These are phyloP conservation scores for Colistium nudipinnis DNA, from an alignment of 2,113 vertebrate genomes.

Conservation along the genomic window DNA sequence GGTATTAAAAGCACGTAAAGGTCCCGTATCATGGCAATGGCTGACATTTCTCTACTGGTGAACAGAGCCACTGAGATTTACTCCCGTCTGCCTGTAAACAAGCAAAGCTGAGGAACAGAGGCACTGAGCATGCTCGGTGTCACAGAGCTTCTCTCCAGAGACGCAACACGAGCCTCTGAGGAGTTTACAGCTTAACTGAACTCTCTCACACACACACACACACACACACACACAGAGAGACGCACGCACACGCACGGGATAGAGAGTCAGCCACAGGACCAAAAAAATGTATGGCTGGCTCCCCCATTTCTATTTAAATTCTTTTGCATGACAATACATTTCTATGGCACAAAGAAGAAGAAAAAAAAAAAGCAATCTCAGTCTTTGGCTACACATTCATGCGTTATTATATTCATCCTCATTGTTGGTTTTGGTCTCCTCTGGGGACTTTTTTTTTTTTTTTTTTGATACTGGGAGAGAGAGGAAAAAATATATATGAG, in stretches of 20 bases:
- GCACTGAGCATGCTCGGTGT: slow-evolving; percentile 52
- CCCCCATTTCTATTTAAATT: neutral
- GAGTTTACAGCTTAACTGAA: slow-evolving; percentile 28
- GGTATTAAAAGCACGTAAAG: slow-evolving; percentile 11
- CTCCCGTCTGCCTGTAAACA: slow-evolving; percentile 23
- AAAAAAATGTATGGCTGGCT: neutral
- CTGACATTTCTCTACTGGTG: slow-evolving; percentile 14
- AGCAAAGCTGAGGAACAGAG: slow-evolving; percentile 29
- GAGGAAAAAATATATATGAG: no score
- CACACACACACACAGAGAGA: no score
- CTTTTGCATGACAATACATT: slow-evolving; percentile 18
- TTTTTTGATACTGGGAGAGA: neutral
- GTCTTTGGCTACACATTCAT: neutral
- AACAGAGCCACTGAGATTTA: neutral
- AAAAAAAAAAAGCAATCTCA: neutral
- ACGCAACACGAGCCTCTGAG: slow-evolving; percentile 32
- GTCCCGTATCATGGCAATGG: neutral
- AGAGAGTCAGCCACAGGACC: slow-evolving; percentile 1
- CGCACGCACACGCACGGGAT: no score
- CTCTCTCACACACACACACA: no score
- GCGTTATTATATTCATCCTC: slow-evolving; percentile 9
- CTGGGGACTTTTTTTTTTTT: neutral
- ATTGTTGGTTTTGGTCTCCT: slow-evolving; percentile 9
- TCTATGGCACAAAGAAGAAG: neutral
- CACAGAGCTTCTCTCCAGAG: slow-evolving; percentile 36